Evolutionary conservation across 1,140 invertebrate species (phyloP), one percentile per base, ranked within the genome.

Genomic region (Atta colombica): DNA sequence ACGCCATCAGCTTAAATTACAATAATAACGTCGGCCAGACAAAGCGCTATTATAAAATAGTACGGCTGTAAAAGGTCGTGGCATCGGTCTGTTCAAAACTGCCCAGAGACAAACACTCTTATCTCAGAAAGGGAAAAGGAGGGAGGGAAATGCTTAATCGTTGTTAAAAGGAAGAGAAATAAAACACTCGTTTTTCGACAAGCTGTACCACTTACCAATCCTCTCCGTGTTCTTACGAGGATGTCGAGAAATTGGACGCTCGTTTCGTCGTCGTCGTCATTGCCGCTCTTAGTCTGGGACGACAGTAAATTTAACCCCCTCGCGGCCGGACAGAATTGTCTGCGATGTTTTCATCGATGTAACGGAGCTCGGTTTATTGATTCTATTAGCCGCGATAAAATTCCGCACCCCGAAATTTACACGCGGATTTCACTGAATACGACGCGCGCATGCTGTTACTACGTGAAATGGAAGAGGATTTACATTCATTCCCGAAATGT

Each of bases 1-100:
- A 91, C 87, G 77, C 87, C 91, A 92, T 92, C 91, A 88, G 90
- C 91, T 92, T 88, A 91, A 93, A 91, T 93, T 92, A 93, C 91
- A 92, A 93, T 93, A 92, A 93, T 92, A 92, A 90, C 87, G 89
- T 58, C 65, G 87, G 77, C 85, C 85, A 81, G 88, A 92, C 87
- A 88, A 87, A 90, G 87, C 31, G 82, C 86, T 77, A 88, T 90
- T 92, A 91, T 91, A 82, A 91, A 92, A 90, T 90, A 91, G 85
- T 60, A 66, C n/a, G 68, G 31, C 45, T 63, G 82, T 91, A 89
- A 90, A 91, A 91, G 88, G 75, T 84, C 77, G 12, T 5, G 74
- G 60, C 77, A 60, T 81, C 72, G 61, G 31, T 18, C 25, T 72
- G 72, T 78, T 55, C 58, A 14, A 72, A 51, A 74, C 39, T 28